Evolutionary conservation across 2,888 invertebrate genomes (phyloP), one percentile per base, ranked within the genome.

Genomic region (Bursaphelenchus okinawaensis): DNA sequence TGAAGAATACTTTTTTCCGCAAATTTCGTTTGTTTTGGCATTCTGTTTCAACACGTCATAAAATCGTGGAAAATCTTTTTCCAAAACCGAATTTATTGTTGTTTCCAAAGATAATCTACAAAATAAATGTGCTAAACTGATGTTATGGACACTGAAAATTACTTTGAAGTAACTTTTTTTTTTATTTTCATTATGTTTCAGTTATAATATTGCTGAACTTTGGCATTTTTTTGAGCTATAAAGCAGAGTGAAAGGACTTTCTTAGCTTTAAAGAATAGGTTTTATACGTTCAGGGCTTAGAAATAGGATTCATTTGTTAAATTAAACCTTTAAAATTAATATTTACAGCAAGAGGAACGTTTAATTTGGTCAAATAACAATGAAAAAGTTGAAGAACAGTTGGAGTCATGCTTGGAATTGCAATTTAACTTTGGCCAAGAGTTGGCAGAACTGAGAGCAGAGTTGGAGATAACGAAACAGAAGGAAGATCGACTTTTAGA

Each of bases 401-500:
- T 23, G 16, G 26, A 52, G 12, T 50, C 50, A n/a, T 20, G 3
- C 1, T 19, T 23, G 8, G 60, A 59, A 22, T 52, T 59, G 60
- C 24, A 59, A 26, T 59, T 59, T 27, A 67, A 69, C 23, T 63
- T 69, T 26, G 27, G 52, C 40, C 68, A 62, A 19, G 12, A 73
- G 55, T 69, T 78, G 7, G 28, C 62, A 12, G 77, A 79, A 31
- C 65, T 79, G 6, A 70, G 76, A 7, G 55, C 67, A 2, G 74
- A 77, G 26, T 62, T 79, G 50, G 71, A 73, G 16, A 64, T 68
- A 16, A 64, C 67, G 16, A 67, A 69, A 23, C 50, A 72, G 28
- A 74, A 75, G 54, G 79, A 78, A 50, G 76, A 74, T 16, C 68
- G 70, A 9, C 66, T 79, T 22, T 68, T 75, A 29, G 72, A 69